Evolutionary conservation across 2,797 vertebrate genomes (phyloP).

Genomic region (Alauda arvensis): DNA sequence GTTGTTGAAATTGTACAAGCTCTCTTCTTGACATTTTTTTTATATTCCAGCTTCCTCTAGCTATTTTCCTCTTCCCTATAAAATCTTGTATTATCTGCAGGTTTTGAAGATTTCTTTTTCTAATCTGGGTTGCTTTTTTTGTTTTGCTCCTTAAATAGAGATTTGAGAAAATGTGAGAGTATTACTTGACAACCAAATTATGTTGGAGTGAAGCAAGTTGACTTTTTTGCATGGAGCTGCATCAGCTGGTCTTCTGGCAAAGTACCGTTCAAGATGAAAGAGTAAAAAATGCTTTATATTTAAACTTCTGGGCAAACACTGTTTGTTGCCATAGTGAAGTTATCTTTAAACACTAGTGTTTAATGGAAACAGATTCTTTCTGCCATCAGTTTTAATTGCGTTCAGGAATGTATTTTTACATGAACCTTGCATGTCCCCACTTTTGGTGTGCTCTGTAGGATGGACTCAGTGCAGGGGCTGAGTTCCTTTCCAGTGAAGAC

Average conservation of each 20-base stretch:
- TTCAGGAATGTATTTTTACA: neutral
- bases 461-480: neutral
- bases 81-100: constrained; percentile 52
- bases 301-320: neutral
- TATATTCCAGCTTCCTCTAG: constrained; percentile 32
- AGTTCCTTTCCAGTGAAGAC: neutral
- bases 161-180: constrained; percentile 9
- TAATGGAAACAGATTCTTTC: neutral
- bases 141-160: constrained; percentile 35
- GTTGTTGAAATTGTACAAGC: constrained; percentile 48
- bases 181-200: constrained; percentile 13
- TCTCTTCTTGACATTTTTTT: constrained; percentile 46
- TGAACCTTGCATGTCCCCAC: neutral
- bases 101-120: constrained; percentile 41
- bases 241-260: neutral
- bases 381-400: neutral
- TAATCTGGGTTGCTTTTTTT: constrained; percentile 19
- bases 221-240: neutral
- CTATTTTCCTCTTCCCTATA: constrained; percentile 31
- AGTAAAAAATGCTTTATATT: neutral
- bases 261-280: neutral
- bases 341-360: neutral
- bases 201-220: neutral
- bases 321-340: neutral
- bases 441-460: neutral